phyloP scores from a whole-genome alignment of 2,113 vertebrate species.

The Aegotheles bennettii region DNA sequence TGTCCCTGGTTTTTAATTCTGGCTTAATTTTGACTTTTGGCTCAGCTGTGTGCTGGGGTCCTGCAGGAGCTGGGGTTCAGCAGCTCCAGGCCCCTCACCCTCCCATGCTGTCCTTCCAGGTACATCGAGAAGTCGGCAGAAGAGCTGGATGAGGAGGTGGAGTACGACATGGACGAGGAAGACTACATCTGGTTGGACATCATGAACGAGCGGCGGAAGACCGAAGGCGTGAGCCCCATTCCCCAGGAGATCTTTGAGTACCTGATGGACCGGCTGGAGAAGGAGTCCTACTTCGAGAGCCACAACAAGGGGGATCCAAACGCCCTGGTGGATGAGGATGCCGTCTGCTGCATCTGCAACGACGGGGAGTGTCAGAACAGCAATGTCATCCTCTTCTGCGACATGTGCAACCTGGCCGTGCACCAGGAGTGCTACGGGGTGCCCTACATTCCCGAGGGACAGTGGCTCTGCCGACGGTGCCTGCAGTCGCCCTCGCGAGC shows the following conservation, averaged over 20 bases:
- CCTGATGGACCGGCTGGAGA: slow-evolving; percentile 96
- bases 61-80: background rate
- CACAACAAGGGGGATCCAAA: slow-evolving; percentile 98
- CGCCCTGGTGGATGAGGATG: slow-evolving; percentile 92
- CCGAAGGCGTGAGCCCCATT: slow-evolving; percentile 88
- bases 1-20: background rate
- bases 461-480: slow-evolving; percentile 98
- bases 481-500: slow-evolving; percentile 95
- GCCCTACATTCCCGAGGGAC: slow-evolving; percentile 97
- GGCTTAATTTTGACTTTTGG: background rate
- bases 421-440: slow-evolving; percentile 99
- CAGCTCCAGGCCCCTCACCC: background rate
- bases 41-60: background rate
- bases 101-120: slow-evolving; percentile 58
- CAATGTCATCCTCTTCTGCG: slow-evolving; percentile 98
- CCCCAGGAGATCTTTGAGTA: slow-evolving; percentile 98
- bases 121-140: slow-evolving; percentile 98
- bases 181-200: slow-evolving; percentile 99
- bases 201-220: slow-evolving; percentile 95
- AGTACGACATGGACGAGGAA: slow-evolving; percentile 98
- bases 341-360: slow-evolving; percentile 97
- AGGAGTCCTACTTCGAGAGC: slow-evolving; percentile 98
- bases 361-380: slow-evolving; percentile 99
- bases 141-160: slow-evolving; percentile 96
- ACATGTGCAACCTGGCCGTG: slow-evolving; percentile 98